phyloP scores from a whole-genome alignment of 2,113 vertebrate genomes.

The Platysteira castanea region DNA sequence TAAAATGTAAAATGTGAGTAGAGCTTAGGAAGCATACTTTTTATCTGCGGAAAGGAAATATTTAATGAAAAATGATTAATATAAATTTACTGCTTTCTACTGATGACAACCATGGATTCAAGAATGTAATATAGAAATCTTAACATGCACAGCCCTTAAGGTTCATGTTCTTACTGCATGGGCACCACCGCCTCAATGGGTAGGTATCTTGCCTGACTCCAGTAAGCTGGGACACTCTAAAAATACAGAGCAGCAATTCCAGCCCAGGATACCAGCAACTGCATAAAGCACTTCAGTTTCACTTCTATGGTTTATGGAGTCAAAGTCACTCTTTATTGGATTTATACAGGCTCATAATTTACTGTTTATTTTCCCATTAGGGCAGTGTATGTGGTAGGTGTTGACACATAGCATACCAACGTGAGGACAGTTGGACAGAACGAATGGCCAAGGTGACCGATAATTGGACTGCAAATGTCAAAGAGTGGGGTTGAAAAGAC shows the following conservation, averaged over 20 bases:
- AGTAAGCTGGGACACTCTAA: neutral
- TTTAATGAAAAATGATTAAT: neutral
- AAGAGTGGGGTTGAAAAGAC: neutral
- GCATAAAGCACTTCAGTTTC: neutral
- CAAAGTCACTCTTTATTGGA: neutral
- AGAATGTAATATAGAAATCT: neutral
- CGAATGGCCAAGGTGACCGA: neutral
- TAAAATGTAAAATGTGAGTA: neutral
- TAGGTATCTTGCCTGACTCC: neutral
- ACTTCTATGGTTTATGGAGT: neutral
- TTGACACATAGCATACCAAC: neutral
- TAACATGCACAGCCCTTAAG: neutral
- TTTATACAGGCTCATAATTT: constrained; percentile 4
- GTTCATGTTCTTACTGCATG: neutral
- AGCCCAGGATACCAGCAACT: neutral
- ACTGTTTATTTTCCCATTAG: constrained; percentile 28
- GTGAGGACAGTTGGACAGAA: neutral
- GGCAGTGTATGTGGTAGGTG: neutral
- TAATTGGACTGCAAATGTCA: constrained; percentile 49
- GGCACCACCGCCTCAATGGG: neutral
- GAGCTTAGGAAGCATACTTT: neutral
- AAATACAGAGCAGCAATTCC: neutral
- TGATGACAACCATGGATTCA: neutral
- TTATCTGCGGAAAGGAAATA: neutral
- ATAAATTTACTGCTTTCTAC: neutral